phyloP scores from a whole-genome alignment of 37 sponge, comb jelly and placozoan species.

The Tethya wilhelma region DNA sequence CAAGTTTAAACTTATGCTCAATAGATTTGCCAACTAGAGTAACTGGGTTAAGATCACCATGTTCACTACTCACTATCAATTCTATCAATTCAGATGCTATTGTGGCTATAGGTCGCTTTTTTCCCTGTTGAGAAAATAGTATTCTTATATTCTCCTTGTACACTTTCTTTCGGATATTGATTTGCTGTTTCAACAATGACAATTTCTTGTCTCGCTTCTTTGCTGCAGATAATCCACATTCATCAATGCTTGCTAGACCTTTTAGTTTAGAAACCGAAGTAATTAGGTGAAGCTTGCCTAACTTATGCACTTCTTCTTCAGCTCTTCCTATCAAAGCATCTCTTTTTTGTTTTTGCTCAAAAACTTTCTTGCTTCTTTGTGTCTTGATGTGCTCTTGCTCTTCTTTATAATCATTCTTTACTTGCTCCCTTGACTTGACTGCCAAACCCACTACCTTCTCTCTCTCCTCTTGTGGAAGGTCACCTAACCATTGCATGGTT shows the following conservation, averaged over 20 bases:
- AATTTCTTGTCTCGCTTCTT: conserved; percentile 25
- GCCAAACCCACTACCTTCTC: conserved; percentile 1
- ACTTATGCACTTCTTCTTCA: conserved; percentile 15
- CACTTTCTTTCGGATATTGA: conserved; percentile 25
- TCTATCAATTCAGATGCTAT: conserved; percentile 17
- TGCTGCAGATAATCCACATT: conserved; percentile 11
- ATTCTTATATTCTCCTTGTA: conserved; percentile 26
- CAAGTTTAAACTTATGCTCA: conserved; percentile 48
- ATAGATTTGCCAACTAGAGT: conserved; percentile 38
- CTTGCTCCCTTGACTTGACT: not conserved
- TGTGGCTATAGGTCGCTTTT: conserved; percentile 25
- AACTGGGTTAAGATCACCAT: conserved; percentile 10
- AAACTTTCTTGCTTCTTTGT: not conserved
- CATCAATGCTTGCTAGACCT: conserved; percentile 34
- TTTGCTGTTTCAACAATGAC: conserved; percentile 22
- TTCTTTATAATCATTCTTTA: not conserved
- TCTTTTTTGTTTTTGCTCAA: conserved; percentile 5
- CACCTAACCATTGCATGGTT: conserved; percentile 2
- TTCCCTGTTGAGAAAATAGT: conserved; percentile 18
- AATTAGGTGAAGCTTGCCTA: conserved; percentile 25
- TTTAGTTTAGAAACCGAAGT: conserved; percentile 23
- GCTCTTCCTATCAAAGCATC: conserved; percentile 30
- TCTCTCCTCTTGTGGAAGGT: not conserved
- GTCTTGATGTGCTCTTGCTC: not conserved
- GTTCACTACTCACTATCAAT: conserved; percentile 16